Base-by-base conservation (phyloP, 1,140 invertebrate genomes). In the Drosophila kohkoa region DNA sequence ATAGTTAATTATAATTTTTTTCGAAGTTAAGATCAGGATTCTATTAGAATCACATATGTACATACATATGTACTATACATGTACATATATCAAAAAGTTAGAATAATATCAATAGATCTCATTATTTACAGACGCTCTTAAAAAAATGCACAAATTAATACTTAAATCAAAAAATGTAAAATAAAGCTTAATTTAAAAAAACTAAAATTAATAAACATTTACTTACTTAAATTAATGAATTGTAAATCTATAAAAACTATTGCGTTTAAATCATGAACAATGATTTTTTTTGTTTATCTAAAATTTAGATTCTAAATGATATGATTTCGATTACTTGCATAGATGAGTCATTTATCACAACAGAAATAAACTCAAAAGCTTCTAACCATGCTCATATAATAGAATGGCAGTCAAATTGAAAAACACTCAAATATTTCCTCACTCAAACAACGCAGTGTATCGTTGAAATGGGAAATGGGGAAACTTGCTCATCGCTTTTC, bases 351-450 rank as follows among this genome's bases (percentile, higher is more conserved):
- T 38, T 38, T 13, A 25, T 30, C 15, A 35, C 25, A 15, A 16
- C 5, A 16, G 10, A 48, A 48, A 13, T 13, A 5, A 43, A 38
- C 35, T 38, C 35, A 7, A 38, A 38, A 38, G 35, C 20, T 25
- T 25, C 6, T 38, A 7, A 10, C 32, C 10, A 38, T 7, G 11
- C 41, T 11, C 41, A 4, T 43, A 43, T 43, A 11, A 13, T 43
- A 43, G 41, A 13, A 43, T 13, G 11, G 1, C 6, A 6, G 48
- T 67, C 66, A 60, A 62, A 60, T 15, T n/a, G 25, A 69, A 30
- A 83, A 52, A 5, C 75, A 70, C 82, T 86, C 81, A 55, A 63
- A 79, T 54, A 81, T 63, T 51, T 64, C 58, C 74, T 58, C 13
- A 63, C 68, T 64, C 68, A 70, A 64, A 69, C 60, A 62, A 69